These are phyloP conservation scores for Microctenopoma steveboyesi DNA, from an alignment of 2,797 vertebrate genomes.

Conservation along the genomic window DNA sequence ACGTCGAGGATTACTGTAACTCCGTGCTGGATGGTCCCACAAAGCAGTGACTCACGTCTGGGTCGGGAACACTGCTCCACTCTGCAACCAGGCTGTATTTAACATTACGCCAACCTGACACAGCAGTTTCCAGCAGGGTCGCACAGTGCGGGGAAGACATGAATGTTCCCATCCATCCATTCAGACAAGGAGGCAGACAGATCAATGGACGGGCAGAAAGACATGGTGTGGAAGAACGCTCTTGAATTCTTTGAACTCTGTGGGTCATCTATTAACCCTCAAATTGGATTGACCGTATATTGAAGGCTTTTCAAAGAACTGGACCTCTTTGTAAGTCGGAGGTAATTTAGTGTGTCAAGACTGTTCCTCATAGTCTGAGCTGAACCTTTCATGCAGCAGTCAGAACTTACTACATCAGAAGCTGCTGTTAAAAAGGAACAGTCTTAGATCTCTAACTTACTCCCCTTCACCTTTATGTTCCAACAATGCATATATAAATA, in stretches of 20 bases:
- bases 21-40: conserved; percentile 49
- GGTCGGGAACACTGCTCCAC: conserved; percentile 48
- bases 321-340: conserved; percentile 29
- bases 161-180: conserved; percentile 9
- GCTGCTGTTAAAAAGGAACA: neutral
- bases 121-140: conserved; percentile 66
- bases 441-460: neutral
- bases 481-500: no score
- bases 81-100: conserved; percentile 62
- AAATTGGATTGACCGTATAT: conserved; percentile 30
- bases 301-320: conserved; percentile 27
- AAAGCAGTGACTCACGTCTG: conserved; percentile 76
- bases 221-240: conserved; percentile 4
- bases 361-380: conserved; percentile 25
- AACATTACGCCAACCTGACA: conserved; percentile 67
- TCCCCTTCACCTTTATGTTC: no score
- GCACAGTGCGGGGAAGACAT: conserved; percentile 29
- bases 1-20: conserved; percentile 58
- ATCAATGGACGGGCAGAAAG: conserved; percentile 7
- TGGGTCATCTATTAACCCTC: conserved; percentile 31
- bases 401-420: conserved; percentile 18
- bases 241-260: conserved; percentile 16
- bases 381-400: conserved; percentile 32
- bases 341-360: conserved; percentile 28
- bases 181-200: conserved; percentile 8